Evolutionary conservation across 1,140 invertebrate species (phyloP), one percentile per base, ranked within the genome.

Genomic region (Dinothrombium tinctorium): DNA sequence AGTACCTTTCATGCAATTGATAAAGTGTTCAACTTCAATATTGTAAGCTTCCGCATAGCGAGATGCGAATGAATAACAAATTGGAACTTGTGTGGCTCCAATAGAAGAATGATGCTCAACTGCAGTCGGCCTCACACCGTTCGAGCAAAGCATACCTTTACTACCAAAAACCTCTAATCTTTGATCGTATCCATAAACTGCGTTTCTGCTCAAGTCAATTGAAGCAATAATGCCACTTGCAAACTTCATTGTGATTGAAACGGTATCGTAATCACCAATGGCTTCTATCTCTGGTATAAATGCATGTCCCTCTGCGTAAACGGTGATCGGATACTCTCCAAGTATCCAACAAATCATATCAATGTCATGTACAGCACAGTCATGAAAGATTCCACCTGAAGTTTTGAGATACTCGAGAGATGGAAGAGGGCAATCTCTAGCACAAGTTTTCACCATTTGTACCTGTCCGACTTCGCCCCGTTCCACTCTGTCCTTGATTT

Each of bases 381-480:
- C 73, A 43, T 73, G 69, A 48, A 72, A 73, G 25, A 76, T 72
- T n/a, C 72, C 72, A 43, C 72, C 72, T 46, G 72, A 74, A 8
- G 49, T 59, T 47, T 62, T 64, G 3, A 74, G 54, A 49, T 73
- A 76, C 0, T 67, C 65, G 5, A 72, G 47, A 0, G 62, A 55
- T 1, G 73, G 71, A 20, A 69, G 49, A 4, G 71, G 67, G 12
- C 66, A 68, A 48, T 74, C 72, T 42, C 71, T 59, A 4, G 68
- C 61, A 15, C 64, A 65, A 0, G 65, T 63, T 54, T 71, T 73
- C 2, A 76, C 56, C 2, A 68, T 56, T 23, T 71, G 66, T 4
- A 72, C 61, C 42, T 69, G 63, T 5, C 72, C 73, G 15, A 74
- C 51, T 29, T 68, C 63, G 11, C 69, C 69, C 4, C 56, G 55